Evolutionary conservation across 2,888 invertebrate species (phyloP), one percentile per base, ranked within the genome.

Genomic region (Lycocerus yunnanus): DNA sequence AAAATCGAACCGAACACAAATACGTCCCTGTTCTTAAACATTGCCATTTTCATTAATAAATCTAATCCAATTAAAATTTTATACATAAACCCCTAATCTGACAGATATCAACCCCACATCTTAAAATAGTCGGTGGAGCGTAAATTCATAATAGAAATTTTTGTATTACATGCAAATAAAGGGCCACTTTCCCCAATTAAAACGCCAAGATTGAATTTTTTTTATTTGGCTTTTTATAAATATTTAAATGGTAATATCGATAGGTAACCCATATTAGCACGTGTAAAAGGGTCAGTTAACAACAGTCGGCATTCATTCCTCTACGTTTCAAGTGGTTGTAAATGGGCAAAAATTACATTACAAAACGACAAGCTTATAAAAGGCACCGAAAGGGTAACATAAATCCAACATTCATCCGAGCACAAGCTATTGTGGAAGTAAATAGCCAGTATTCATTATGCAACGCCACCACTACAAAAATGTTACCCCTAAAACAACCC

Each of bases 401-500:
- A 74, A 71, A 74, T 74, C 61, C 66, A 69, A 65, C 61, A 69
- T 69, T 66, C 59, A 43, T 43, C n/a, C n/a, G 43, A 43, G 43
- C 43, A 43, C 43, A 66, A 59, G 61, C 68, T 58, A 71, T 71
- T 74, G 74, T 74, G 24, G 59, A 61, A 66, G 74, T 68, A 74
- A 74, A 74, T 74, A 71, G 74, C 70, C 68, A 20, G 27, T 70
- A 74, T 70, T 66, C 20, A 69, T 73, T 73, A 73, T 73, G 65
- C 69, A 69, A 73, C 16, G 66, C 43, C 69, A 59, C 66, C 73
- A 66, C 63, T 70, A 70, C 20, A 71, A 71, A 66, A 58, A 58
- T 43, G 58, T 18, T 15, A 58, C 58, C 15, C 66, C 66, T 21
- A 20, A 65, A 15, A 59, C 71, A 71, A 71, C 71, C 71, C 71